Conservation (phyloP, 1,140 invertebrate species). For the Sycophaga agraensis region DNA sequence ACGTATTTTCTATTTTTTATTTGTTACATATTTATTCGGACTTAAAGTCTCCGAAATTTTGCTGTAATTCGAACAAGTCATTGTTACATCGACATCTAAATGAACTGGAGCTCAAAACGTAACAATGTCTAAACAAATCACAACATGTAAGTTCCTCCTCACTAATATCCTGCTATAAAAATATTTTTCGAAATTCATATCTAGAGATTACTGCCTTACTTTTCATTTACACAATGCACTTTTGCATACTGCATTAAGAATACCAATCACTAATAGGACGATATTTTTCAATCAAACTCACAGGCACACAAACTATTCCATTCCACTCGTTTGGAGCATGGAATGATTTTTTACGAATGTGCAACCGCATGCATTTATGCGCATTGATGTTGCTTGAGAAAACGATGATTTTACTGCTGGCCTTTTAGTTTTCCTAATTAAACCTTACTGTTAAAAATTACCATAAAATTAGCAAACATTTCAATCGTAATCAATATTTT, state of each 20-base stretch:
- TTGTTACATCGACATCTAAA: conserved; percentile 59
- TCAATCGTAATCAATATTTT: conserved; percentile 3
- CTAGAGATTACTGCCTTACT: conserved; percentile 15
- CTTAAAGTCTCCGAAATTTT: conserved; percentile 58
- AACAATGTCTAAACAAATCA: conserved; percentile 55
- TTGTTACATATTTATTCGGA: conserved; percentile 60
- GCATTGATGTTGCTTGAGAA: conserved; percentile 57
- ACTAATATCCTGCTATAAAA: conserved; percentile 46
- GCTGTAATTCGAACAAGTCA: conserved; percentile 60
- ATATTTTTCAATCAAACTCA: conserved; percentile 5
- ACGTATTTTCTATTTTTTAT: conserved; percentile 52
- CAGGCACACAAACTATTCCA: conserved; percentile 11
- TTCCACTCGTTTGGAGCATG: conserved; percentile 19
- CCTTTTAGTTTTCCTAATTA: not conserved
- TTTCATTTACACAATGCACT: conserved; percentile 20
- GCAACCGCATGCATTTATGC: conserved; percentile 45
- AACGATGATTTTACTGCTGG: conserved; percentile 29
- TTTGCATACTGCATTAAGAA: conserved; percentile 11
- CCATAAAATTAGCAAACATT: not conserved
- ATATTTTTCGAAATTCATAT: conserved; percentile 20
- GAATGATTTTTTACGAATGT: conserved; percentile 17
- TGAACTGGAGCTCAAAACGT: conserved; percentile 59
- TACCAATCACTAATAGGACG: conserved; percentile 9
- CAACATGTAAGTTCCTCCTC: conserved; percentile 55
- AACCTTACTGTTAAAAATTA: not conserved